Conservation (phyloP, 2,888 invertebrate species). For the Tethea ocularis region DNA sequence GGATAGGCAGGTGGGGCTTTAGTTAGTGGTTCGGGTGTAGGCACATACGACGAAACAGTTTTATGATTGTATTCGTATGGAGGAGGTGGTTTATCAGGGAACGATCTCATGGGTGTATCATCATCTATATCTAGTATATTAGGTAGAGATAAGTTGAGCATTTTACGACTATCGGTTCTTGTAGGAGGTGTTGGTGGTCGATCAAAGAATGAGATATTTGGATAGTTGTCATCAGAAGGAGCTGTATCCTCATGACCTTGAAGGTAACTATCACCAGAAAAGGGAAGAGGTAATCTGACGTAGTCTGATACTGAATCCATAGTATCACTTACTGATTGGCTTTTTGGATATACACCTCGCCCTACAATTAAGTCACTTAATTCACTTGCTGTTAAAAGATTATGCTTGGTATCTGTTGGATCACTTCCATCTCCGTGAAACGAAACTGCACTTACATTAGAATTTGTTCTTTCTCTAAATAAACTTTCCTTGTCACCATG, state of each 20-base stretch:
- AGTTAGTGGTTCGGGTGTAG: conserved; percentile 53
- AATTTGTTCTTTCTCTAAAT: conserved; percentile 89
- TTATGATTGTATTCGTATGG: conserved; percentile 87
- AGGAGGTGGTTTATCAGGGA: conserved; percentile 85
- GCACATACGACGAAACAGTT: conserved; percentile 70
- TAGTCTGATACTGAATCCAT: conserved; percentile 96
- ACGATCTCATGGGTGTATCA: conserved; percentile 45
- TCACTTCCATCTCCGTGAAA: conserved; percentile 96
- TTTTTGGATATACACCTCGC: conserved; percentile 87
- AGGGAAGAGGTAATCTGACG: conserved; percentile 88
- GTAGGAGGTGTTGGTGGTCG: conserved; percentile 88
- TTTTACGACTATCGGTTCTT: conserved; percentile 86
- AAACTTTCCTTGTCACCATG: conserved; percentile 74
- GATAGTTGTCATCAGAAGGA: conserved; percentile 82
- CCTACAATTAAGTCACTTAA: conserved; percentile 93
- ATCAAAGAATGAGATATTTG: conserved; percentile 77
- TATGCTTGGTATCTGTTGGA: conserved; percentile 90
- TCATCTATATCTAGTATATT: conserved; percentile 73
- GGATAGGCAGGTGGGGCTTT: conserved; percentile 89
- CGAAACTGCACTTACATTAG: conserved; percentile 91
- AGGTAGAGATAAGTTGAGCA: conserved; percentile 72
- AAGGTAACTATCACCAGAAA: conserved; percentile 83
- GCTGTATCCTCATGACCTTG: conserved; percentile 85
- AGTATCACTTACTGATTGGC: conserved; percentile 91
- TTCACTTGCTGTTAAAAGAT: conserved; percentile 91